Percentiles rank a stretch among this genome's conserved stretches.
Evolutionary conservation across 2,113 vertebrate species (phyloP).

Genomic region (Barnardius zonarius): DNA sequence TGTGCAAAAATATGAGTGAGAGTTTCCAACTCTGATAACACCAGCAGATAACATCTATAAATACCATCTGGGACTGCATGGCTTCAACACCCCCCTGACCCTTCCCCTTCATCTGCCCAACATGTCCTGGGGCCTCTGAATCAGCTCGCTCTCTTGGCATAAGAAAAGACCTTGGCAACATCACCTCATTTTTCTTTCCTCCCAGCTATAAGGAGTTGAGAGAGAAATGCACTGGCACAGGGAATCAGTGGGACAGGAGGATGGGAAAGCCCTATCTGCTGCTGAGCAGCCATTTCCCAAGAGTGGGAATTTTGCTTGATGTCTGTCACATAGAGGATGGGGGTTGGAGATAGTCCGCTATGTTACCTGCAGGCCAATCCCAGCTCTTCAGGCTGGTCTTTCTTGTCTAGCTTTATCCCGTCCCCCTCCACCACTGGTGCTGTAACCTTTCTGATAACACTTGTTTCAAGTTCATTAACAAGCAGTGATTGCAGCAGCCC

Average conservation of each 20-base stretch:
- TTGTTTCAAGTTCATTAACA: constrained; percentile 87
- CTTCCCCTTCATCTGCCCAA: not conserved
- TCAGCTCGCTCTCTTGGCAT: not conserved
- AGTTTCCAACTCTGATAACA: not conserved
- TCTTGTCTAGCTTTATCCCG: constrained; percentile 16
- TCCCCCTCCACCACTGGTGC: constrained; percentile 38
- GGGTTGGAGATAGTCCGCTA: constrained; percentile 32
- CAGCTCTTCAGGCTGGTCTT: constrained; percentile 32
- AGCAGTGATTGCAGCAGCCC: constrained; percentile 79
- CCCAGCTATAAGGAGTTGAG: not conserved
- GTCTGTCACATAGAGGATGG: constrained; percentile 16
- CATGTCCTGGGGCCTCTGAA: not conserved
- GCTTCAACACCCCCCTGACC: not conserved
- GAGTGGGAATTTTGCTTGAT: constrained; percentile 23
- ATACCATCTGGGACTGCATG: not conserved
- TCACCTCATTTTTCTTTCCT: not conserved
- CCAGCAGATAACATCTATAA: not conserved
- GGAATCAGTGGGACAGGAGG: not conserved
- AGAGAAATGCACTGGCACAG: not conserved
- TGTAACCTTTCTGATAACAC: constrained; percentile 73
- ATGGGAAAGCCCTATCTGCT: not conserved
- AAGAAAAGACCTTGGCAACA: not conserved
- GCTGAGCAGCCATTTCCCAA: constrained; percentile 1
- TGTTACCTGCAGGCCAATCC: constrained; percentile 59
- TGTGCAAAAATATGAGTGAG: not conserved